Base-by-base conservation (phyloP, 2,113 vertebrate genomes). In the Myotis lucifugus region DNA sequence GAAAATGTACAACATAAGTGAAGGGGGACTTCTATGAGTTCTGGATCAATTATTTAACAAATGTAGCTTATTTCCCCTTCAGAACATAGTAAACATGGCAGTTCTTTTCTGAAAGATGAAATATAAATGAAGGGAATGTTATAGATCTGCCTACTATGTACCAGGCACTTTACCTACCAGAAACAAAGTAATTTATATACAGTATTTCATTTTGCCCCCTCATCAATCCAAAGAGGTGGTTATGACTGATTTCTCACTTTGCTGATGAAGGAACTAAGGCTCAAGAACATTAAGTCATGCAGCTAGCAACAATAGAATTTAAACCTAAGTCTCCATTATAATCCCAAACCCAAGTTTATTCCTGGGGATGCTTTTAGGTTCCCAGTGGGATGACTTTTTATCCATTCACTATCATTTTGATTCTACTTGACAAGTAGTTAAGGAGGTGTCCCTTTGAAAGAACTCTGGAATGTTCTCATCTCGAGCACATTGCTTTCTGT, bases 51-150 rank as follows among this genome's bases (percentile, higher is more conserved):
- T 59, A 77, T 73, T 92, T 93, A 77, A 79, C 40, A 88, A 84
- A 78, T 72, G 6, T 6, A 83, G 42, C 69, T 64, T 81, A 59
- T 11, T n/a, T 72, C 50, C 37, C 61, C 32, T 86, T 78, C 42
- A 69, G n/a, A 93, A 6, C 76, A 23, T 19, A 74, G 19, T n/a
- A 69, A 89, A 70, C 23, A 94, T 21, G 25, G 5, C 5, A 40
- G 52, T 81, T 88, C 3, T 92, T 90, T 87, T 73, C 34, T 96
- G 37, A 78, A 92, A 93, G 10, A 18, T 87, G 11, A 85, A 85
- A n/a, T 85, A 25, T 67, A 69, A 85, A 69, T 78, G 14, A 88
- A 90, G 40, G 48, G 25, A 81, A 93, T 48, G 12, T 37, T 72
- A 37, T 27, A 3, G 21, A 27, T n/a, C 9, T 69, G 12, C 21